Base-by-base conservation (phyloP, 2,888 invertebrate genomes). In the Nebria salina region DNA sequence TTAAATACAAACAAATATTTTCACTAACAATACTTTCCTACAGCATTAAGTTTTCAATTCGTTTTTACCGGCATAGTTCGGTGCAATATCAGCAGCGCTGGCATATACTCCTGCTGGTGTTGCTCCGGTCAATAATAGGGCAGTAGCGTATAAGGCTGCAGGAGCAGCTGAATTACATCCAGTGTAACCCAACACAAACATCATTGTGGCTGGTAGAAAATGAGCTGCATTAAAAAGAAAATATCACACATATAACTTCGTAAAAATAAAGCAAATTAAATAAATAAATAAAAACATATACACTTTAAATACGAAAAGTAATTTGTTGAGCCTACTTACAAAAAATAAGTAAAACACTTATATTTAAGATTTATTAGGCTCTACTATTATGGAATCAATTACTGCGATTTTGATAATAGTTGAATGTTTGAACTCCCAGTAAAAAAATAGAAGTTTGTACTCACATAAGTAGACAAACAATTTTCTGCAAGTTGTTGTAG, bases 51-150 rank as follows among this genome's bases (percentile, higher is more conserved):
- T 68, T 13, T 1, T 11, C 7, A 68, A 15, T 7, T 25, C 7
- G 1, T 20, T 11, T 13, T 6, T 72, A 88, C 89, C 89, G 83
- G 89, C 89, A 85, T 88, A 89, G 85, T 89, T 89, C 41, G 92
- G 92, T 6, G 92, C 92, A 41, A 92, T 90, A 84, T 92, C 92
- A 4, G 92, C 91, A 74, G 92, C 91, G 83, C 92, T 92, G 1
- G 92, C 90, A 74, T 90, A 89, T 8, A 90, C 91, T 2, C 92
- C 92, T 4, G 92, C 91, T 1, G 91, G 91, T 5, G 91, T 91
- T 13, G 91, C 91, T 3, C 91, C 92, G 65, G 91, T 91, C 77
- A 92, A 89, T 1, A 91, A 89, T 65, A 92, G 88, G 15, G 92
- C 91, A 0, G 91, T 90, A 25, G 91, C 91, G 70, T 92, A 92